These are phyloP conservation scores for Aix galericulata DNA, from an alignment of 2,113 vertebrate genomes.

Conservation along the genomic window DNA sequence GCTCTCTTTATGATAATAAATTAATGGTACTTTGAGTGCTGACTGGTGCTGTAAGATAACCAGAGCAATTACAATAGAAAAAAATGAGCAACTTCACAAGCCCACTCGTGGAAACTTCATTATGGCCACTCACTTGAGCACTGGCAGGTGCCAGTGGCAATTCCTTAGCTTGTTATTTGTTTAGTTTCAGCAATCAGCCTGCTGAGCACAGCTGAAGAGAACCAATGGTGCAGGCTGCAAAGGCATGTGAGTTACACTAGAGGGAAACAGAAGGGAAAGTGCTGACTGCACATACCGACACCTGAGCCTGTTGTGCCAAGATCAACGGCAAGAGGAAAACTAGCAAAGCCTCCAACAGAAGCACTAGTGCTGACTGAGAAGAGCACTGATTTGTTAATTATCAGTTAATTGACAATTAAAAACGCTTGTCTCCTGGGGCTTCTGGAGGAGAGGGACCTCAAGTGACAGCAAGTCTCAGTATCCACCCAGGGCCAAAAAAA, in stretches of 20 bases:
- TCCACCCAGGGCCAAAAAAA: constrained; percentile 69
- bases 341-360: not conserved
- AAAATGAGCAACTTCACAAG: not conserved
- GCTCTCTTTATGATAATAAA: not conserved
- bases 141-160: constrained; percentile 41
- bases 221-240: constrained; percentile 33
- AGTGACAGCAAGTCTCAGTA: constrained; percentile 63
- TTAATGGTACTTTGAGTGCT: not conserved
- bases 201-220: constrained; percentile 45
- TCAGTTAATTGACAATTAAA: not conserved
- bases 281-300: constrained; percentile 18
- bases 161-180: constrained; percentile 50
- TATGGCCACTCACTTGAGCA: constrained; percentile 35
- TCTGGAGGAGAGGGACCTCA: not conserved
- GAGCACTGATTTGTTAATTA: not conserved
- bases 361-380: not conserved
- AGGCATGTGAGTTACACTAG: constrained; percentile 41
- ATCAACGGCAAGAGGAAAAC: not conserved
- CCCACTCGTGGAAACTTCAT: not conserved
- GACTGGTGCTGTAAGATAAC: constrained; percentile 1
- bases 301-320: not conserved
- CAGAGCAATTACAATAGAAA: constrained; percentile 10
- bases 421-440: not conserved
- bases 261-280: constrained; percentile 42
- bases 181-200: constrained; percentile 54